Percentiles rank a stretch among this genome's conserved stretches.
Evolutionary conservation across 2,113 vertebrate genomes (phyloP).

Genomic region (Dipodomys stephensi): DNA sequence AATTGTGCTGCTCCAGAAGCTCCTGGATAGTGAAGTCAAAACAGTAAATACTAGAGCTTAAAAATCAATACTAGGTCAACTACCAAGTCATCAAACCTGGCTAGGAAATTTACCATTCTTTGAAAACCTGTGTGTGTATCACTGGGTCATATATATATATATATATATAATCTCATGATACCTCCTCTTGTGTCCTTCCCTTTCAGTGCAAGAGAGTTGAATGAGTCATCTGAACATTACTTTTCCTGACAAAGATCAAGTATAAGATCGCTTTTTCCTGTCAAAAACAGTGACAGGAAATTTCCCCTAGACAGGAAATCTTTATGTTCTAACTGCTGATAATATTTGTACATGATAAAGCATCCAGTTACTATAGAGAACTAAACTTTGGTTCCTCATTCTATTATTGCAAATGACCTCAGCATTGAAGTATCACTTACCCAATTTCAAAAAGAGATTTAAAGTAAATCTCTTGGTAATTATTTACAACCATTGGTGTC

Average conservation of each 20-base stretch:
- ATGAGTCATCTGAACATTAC: neutral
- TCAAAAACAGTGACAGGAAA: neutral
- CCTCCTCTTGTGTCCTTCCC: neutral
- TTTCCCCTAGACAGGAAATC: neutral
- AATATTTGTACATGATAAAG: neutral
- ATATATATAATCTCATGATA: neutral
- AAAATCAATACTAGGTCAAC: conserved; percentile 51
- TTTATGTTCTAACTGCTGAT: neutral
- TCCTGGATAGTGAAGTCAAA: conserved; percentile 6
- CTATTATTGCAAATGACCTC: neutral
- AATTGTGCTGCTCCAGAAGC: neutral
- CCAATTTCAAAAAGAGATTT: neutral
- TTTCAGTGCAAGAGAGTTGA: neutral
- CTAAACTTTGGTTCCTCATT: conserved; percentile 3
- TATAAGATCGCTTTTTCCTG: neutral
- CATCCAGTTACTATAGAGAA: neutral
- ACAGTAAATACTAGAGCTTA: neutral
- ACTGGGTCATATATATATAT: neutral
- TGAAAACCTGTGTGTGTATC: neutral
- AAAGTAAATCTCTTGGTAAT: neutral
- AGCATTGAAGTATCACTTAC: neutral
- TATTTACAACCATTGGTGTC: neutral
- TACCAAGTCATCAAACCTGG: neutral
- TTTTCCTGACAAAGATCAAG: conserved; percentile 17
- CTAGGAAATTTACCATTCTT: neutral